phyloP scores from a whole-genome alignment of 2,888 invertebrate species.

The Drosophila mimetica region DNA sequence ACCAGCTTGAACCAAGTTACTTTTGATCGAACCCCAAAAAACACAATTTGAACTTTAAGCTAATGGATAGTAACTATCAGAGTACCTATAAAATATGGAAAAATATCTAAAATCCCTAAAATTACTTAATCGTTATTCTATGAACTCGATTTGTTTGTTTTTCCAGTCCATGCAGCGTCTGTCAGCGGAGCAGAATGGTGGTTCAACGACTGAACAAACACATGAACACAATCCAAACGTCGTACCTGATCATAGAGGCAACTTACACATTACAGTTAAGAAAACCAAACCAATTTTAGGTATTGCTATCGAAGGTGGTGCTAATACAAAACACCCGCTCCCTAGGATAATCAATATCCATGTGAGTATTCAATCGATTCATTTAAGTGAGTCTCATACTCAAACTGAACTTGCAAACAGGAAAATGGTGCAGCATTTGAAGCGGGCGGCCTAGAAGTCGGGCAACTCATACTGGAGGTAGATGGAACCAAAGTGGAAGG shows the following conservation, averaged over 20 bases:
- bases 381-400: no score
- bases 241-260: conserved; percentile 93
- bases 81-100: background rate
- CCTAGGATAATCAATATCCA: conserved; percentile 98
- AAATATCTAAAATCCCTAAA: background rate
- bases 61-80: background rate
- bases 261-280: conserved; percentile 94
- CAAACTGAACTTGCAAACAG: conserved; percentile 85
- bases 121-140: background rate
- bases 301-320: conserved; percentile 98
- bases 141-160: conserved; percentile 38
- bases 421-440: conserved; percentile 97
- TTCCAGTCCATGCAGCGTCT: conserved; percentile 91
- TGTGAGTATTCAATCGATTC: conserved; percentile 87
- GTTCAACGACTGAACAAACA: conserved; percentile 85
- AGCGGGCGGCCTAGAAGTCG: conserved; percentile 96
- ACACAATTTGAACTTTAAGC: conserved; percentile 30
- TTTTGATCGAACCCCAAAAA: conserved; percentile 28
- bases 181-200: conserved; percentile 86
- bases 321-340: conserved; percentile 96
- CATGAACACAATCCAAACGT: conserved; percentile 87
- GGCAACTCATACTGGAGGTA: conserved; percentile 96
- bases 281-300: conserved; percentile 97
- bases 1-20: conserved; percentile 31
- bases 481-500: conserved; percentile 92